Evolutionary conservation across 2,797 vertebrate genomes (phyloP).

Genomic region (Ctenopoma multispine): DNA sequence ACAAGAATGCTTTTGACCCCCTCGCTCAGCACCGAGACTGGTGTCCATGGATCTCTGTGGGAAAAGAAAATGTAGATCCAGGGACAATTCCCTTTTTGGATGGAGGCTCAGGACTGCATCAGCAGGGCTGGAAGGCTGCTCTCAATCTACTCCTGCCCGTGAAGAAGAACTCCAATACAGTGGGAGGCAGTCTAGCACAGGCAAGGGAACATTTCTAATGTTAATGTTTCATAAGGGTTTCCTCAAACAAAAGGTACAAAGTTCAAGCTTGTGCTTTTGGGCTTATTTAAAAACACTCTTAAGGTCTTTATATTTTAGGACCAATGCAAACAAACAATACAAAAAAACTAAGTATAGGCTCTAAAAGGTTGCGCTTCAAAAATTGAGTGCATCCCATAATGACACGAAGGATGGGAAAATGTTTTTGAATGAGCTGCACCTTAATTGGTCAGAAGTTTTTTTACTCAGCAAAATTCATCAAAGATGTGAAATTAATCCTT

Average conservation of each 20-base stretch:
- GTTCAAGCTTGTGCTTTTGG: not conserved
- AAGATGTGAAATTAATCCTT: no score
- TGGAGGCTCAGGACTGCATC: conserved; percentile 50
- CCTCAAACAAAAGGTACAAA: not conserved
- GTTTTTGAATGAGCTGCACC: no score
- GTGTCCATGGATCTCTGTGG: conserved; percentile 92
- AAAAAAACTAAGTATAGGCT: no score
- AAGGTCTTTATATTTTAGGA: no score
- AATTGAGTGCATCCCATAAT: no score
- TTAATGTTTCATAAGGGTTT: not conserved
- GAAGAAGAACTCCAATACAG: conserved; percentile 75
- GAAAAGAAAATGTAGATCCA: conserved; percentile 71
- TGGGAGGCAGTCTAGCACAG: conserved; percentile 79
- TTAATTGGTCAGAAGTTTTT: no score
- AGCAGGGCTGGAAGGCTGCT: conserved; percentile 89
- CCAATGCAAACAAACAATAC: no score
- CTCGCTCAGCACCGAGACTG: conserved; percentile 93
- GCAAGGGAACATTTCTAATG: conserved; percentile 67
- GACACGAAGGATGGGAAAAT: no score
- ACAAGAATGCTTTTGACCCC: conserved; percentile 89
- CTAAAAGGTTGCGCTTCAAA: no score
- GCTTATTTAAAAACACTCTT: not conserved
- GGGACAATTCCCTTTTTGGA: conserved; percentile 28
- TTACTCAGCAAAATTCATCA: no score
- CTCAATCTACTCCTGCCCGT: conserved; percentile 87